Base-by-base conservation (phyloP, 2,797 vertebrate species). In the Danio choprae region DNA sequence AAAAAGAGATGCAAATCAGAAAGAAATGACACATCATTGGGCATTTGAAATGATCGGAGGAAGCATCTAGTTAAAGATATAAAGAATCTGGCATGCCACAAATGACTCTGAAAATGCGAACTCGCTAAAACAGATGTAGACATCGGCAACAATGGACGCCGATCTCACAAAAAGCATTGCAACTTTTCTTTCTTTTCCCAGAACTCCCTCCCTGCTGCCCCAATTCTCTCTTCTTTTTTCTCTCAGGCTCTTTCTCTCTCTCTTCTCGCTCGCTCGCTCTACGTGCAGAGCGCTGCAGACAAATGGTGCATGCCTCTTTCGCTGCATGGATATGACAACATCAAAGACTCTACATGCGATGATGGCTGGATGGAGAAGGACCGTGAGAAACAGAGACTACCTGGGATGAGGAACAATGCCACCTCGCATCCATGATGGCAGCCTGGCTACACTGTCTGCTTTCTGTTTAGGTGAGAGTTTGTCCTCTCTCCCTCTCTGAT, bases 331-430 rank as follows among this genome's bases (percentile, higher is more conserved):
- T 75, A 84, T 84, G 83, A 80, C 51, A 83, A 85, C 70, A 74
- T 72, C 41, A 81, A 80, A 84, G 83, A 90, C 91, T 83, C 73
- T 93, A 93, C 95, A 96, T 95, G 94, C 93, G 92, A 93, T 93
- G 93, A 93, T 86, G 91, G 87, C 93, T 93, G 90, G 89, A 91
- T 89, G 90, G 91, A 82, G 90, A 89, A 91, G 89, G 88, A 93
- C 84, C 63, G 78, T 89, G 91, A 87, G 93, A 94, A 87, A 94
- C 92, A 94, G 93, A 92, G 93, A 94, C 95, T 96, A 96, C 95
- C 95, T 96, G 95, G 85, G 93, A 94, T 92, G 94, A 94, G 92
- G 95, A 94, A 95, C 95, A 96, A 92, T 96, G 95, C 95, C 95
- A 95, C 94, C 94, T 95, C 93, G 95, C 95, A 93, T 96, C 95